Evolutionary conservation across 1,140 invertebrate species (phyloP), one percentile per base, ranked within the genome.

Genomic region (Eufriesea mexicana): DNA sequence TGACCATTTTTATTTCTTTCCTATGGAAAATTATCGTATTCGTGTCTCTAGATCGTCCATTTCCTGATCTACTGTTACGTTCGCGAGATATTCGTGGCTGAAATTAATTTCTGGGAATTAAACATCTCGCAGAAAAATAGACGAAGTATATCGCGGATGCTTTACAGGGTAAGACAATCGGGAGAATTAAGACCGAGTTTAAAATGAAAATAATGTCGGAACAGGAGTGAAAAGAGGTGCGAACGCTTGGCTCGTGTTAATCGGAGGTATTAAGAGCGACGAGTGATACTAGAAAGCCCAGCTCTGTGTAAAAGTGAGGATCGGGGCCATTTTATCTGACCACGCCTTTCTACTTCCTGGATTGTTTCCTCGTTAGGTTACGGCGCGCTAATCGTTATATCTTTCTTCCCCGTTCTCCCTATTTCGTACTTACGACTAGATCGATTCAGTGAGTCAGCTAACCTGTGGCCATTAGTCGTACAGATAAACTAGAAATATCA

Each of bases 281-380:
- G 61, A 28, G 72, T 20, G 64, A 67, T 82, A 67, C 20, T 25
- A 35, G 64, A 25, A 68, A 61, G 10, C 42, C 20, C 72, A 49
- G 51, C 25, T 57, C 16, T 68, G 67, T 73, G 80, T 42, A 84
- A 76, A 76, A 25, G 62, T 75, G 55, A 84, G 75, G 45, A 49
- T 64, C 47, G 62, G 25, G 75, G 62, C 75, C 86, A 86, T 84
- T 86, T 86, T 76, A 82, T 82, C 79, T 76, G 72, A 51, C 73
- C 79, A 82, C 79, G 79, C 83, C 86, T 87, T 86, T 79, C 76
- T 42, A 78, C 75, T 78, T 86, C 55, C 71, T 79, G 80, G 45
- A 87, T 87, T 84, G 81, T 86, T 84, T 84, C 71, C 80, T 72
- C 80, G 72, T 86, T 83, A 86, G 74, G 78, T 80, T 80, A 80